Percentiles rank a stretch among this genome's conserved stretches.
Conservation (phyloP, 2,797 vertebrate genomes). For the Rhodeus uyekii region DNA sequence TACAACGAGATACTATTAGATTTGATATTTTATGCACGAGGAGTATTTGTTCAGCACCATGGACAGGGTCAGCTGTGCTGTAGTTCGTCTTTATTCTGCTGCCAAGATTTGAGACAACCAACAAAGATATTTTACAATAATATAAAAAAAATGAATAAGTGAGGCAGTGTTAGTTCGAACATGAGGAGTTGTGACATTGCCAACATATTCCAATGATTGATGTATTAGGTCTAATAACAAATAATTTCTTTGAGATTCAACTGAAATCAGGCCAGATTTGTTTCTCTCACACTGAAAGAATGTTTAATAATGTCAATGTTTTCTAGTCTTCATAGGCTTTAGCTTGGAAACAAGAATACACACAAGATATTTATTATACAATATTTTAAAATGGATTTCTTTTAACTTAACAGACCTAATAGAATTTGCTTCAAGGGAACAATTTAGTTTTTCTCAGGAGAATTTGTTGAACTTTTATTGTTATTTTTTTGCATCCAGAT, state of each 20-base stretch:
- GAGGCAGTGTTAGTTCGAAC: neutral
- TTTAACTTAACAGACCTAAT: neutral
- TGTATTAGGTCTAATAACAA: too few species aligned
- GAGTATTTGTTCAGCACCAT: conserved; percentile 68
- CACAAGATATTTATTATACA: neutral
- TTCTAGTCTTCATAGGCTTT: neutral
- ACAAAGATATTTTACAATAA: neutral
- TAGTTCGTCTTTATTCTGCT: neutral
- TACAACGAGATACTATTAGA: neutral
- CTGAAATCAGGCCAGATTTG: too few species aligned
- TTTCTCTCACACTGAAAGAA: neutral
- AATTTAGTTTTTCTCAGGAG: neutral
- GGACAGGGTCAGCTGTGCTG: conserved; percentile 61
- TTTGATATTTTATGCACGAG: neutral
- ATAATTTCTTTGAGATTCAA: too few species aligned
- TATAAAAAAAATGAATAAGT: neutral
- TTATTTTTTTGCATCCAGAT: neutral
- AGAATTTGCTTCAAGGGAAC: neutral
- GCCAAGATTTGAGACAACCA: neutral
- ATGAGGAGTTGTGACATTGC: neutral
- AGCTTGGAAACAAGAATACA: neutral
- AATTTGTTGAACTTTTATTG: neutral
- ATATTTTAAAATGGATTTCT: neutral
- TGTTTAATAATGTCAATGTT: neutral
- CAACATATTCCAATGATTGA: neutral